Conservation (phyloP, 2,797 vertebrate genomes). For the Phalloptychus januarius region DNA sequence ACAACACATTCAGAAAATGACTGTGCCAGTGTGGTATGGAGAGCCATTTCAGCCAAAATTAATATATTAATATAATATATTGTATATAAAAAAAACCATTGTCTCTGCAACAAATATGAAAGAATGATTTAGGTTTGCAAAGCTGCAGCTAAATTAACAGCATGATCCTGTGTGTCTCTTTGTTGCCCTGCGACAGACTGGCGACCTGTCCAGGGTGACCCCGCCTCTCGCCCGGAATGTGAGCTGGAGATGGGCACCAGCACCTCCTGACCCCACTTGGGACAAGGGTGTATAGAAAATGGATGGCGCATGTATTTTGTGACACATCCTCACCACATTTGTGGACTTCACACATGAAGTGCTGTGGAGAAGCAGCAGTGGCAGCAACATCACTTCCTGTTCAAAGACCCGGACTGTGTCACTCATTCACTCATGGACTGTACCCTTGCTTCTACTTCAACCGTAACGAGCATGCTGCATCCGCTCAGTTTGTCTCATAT, state of each 20-base stretch:
- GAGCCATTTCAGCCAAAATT: no score
- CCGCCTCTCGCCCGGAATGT: no score
- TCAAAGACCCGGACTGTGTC: constrained; percentile 50
- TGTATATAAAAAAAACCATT: not conserved
- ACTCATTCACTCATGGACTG: constrained; percentile 47
- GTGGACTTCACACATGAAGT: constrained; percentile 51
- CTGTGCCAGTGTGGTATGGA: no score
- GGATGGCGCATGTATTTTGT: no score
- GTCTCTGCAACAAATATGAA: not conserved
- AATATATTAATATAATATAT: no score
- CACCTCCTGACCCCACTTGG: no score
- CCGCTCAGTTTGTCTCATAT: constrained; percentile 32
- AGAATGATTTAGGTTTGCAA: not conserved
- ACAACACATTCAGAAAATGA: not conserved
- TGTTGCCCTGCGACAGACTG: no score
- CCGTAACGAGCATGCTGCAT: constrained; percentile 56
- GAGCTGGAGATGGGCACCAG: no score
- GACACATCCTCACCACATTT: constrained; percentile 49
- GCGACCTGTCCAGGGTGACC: no score
- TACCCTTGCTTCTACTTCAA: constrained; percentile 5
- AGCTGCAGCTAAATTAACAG: not conserved
- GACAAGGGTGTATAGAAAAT: no score
- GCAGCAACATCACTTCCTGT: constrained; percentile 56
- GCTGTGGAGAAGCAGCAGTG: constrained; percentile 41
- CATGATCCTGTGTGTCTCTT: no score